Conservation (phyloP, 2,113 vertebrate species). For the Anguilla rostrata region DNA sequence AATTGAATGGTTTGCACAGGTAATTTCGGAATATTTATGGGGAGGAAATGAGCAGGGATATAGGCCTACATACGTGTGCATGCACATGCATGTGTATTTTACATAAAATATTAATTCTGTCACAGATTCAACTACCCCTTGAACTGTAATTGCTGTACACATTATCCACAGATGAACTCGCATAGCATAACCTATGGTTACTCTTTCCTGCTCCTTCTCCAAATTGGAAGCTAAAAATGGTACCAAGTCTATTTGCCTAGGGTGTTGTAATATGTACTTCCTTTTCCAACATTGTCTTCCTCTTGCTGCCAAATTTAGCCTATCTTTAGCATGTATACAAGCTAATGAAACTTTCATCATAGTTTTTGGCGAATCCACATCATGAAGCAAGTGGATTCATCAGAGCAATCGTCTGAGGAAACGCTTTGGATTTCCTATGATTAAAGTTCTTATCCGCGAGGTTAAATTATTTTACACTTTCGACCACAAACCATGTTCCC, state of each 20-base stretch:
- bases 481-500: constrained; percentile 3
- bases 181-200: neutral
- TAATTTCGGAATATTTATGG: too few relatives aligned
- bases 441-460: neutral
- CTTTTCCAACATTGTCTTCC: neutral
- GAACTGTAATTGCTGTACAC: neutral
- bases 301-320: neutral
- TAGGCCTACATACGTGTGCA: neutral
- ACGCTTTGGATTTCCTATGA: neutral
- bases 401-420: neutral
- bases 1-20: too few relatives aligned
- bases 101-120: too few relatives aligned
- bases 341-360: neutral
- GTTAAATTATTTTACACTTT: neutral
- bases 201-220: neutral
- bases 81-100: neutral
- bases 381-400: neutral
- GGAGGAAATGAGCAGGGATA: neutral
- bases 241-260: neutral
- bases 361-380: neutral
- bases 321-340: neutral
- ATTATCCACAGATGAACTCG: neutral
- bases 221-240: neutral
- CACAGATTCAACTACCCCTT: neutral
- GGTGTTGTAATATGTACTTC: neutral